Evolutionary conservation across 2,797 vertebrate genomes (phyloP).

Genomic region (Urophycis tenuis): DNA sequence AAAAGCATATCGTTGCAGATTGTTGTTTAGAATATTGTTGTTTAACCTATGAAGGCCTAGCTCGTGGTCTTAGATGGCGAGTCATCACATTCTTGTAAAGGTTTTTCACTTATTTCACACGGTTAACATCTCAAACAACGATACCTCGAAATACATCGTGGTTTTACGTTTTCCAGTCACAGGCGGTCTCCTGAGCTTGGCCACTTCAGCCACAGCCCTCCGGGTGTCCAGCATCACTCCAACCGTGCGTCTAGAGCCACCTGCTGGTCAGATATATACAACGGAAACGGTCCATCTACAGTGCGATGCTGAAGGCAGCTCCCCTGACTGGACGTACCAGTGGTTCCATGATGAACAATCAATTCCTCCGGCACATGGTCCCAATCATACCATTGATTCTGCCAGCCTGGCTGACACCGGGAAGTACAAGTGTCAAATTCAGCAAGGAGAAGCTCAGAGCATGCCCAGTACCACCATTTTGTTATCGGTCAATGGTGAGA

Average conservation of each 20-base stretch:
- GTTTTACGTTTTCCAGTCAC: too few species aligned
- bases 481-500: constrained; percentile 9
- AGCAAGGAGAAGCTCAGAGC: constrained; percentile 24
- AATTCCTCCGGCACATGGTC: not conserved
- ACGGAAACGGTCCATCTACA: not conserved
- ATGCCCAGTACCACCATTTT: not conserved
- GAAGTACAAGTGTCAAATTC: constrained; percentile 45
- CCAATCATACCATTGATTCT: not conserved
- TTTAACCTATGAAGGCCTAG: too few species aligned
- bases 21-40: too few species aligned
- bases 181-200: too few species aligned
- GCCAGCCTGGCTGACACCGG: constrained; percentile 15
- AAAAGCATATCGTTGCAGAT: too few species aligned
- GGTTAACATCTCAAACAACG: too few species aligned
- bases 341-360: constrained; percentile 4
- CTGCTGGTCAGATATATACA: constrained; percentile 1
- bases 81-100: too few species aligned
- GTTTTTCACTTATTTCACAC: too few species aligned
- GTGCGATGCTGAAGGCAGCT: not conserved
- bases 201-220: too few species aligned
- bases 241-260: not conserved
- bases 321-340: constrained; percentile 14
- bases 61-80: too few species aligned
- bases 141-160: too few species aligned
- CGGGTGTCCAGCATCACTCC: constrained; percentile 7